Conservation (phyloP, 2,797 vertebrate species). For the Mallotus villosus region DNA sequence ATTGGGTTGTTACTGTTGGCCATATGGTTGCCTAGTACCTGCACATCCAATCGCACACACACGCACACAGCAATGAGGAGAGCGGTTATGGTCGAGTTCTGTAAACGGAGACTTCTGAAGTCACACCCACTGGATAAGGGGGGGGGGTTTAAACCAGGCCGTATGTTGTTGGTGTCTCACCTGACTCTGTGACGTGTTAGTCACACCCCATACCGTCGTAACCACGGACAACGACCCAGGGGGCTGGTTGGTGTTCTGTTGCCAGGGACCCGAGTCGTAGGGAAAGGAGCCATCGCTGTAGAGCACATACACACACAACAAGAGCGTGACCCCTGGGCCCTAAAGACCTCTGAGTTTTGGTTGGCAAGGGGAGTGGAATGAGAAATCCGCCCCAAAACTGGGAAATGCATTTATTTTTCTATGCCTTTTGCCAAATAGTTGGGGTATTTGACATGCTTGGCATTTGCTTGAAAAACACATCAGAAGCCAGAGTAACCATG, state of each 20-base stretch:
- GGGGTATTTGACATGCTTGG: conserved; percentile 5
- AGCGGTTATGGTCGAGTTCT: not conserved
- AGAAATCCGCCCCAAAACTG: not conserved
- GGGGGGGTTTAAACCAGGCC: not conserved
- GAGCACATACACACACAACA: conserved; percentile 40
- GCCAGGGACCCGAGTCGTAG: conserved; percentile 98
- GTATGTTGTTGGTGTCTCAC: conserved; percentile 70
- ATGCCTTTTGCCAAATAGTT: no score
- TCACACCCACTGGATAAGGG: no score
- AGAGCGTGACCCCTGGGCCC: not conserved
- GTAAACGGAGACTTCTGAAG: no score
- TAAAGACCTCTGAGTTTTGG: conserved; percentile 37
- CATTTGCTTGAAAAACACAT: not conserved
- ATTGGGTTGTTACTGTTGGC: conserved; percentile 97
- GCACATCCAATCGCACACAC: not conserved
- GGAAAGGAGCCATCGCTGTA: conserved; percentile 98
- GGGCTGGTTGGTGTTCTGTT: conserved; percentile 97
- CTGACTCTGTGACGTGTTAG: conserved; percentile 99
- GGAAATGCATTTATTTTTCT: conserved; percentile 1
- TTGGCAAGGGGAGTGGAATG: not conserved
- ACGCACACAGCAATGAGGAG: not conserved
- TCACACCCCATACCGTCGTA: conserved; percentile 99
- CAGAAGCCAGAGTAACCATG: not conserved
- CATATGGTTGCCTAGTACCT: conserved; percentile 49
- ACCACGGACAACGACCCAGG: conserved; percentile 97